Conservation (phyloP, 2,888 invertebrate genomes). For the Drosophila macrospina region DNA sequence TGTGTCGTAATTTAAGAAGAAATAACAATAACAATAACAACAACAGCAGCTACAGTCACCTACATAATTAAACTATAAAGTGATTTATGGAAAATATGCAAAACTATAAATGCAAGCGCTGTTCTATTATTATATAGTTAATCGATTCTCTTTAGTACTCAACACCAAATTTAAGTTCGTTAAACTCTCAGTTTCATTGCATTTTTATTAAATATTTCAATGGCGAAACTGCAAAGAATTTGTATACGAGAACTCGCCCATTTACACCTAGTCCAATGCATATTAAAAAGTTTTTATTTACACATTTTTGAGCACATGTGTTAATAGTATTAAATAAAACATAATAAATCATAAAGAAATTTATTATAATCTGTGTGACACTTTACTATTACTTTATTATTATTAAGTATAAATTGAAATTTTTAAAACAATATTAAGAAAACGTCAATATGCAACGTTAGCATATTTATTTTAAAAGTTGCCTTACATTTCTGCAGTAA, state of each 20-base stretch:
- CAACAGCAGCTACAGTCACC: not conserved
- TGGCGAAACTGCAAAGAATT: not conserved
- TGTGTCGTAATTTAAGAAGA: constrained; percentile 49
- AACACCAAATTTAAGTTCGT: not conserved
- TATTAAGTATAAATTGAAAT: no score
- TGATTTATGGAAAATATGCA: not conserved
- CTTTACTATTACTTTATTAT: no score
- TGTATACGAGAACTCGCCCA: not conserved
- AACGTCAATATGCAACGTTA: no score
- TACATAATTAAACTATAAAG: not conserved
- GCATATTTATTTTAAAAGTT: no score
- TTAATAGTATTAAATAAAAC: not conserved
- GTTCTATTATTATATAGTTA: no score
- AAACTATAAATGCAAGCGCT: not conserved
- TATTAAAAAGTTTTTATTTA: not conserved
- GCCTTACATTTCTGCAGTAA: no score
- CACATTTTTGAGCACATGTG: not conserved
- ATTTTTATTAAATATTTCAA: not conserved
- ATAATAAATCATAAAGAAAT: not conserved
- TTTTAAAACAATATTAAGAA: no score
- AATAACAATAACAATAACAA: constrained; percentile 9
- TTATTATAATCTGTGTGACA: not conserved
- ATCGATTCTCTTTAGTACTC: no score
- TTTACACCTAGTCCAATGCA: not conserved
- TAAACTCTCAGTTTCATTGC: not conserved